Evolutionary conservation across 2,797 vertebrate genomes (phyloP), one percentile per base, ranked within the genome.

Genomic region (Mastacembelus armatus): DNA sequence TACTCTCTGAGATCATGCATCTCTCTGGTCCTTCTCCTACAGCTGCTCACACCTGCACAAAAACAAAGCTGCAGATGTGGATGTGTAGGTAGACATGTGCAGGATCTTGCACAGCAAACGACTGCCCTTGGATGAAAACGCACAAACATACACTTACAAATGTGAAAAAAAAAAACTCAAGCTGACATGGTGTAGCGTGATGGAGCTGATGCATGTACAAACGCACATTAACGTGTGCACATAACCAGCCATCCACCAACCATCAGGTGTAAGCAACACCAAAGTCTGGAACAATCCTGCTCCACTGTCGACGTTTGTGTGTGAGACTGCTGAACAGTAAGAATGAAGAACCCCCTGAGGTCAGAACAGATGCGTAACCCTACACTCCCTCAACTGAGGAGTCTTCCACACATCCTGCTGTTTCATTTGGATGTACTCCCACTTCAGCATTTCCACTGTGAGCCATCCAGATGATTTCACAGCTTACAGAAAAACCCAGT

Each of bases 301-400:
- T 54, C 21, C 22, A 29, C 19, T 47, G 27, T 21, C 16, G 35
- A 33, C 30, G 49, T 39, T 71, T 71, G 71, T 56, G 40, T 42
- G 26, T 48, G 56, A 24, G 47, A 29, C 44, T 65, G 54, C 63
- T 50, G 63, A 77, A 72, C 79, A 74, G 81, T 74, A 78, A 76
- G 85, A 77, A 85, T 74, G 77, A 81, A 84, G 75, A 76, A 68
- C 61, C 86, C 88, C 78, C 73, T 44, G 82, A 88, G 88, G 86
- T 87, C 80, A 69, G 66, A 77, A 74, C 85, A 85, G 89, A 89
- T 83, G 77, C 22, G 87, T 71, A 90, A 91, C 81, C 76, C 74
- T 65, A 86, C 58, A 51, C 86, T 77, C 71, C 56, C 61, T 48
- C 74, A 81, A 81, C 39, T 81, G 81, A 81, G 26, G 74, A 80